Evolutionary conservation across 2,797 vertebrate genomes (phyloP).

Genomic region (Dallia pectoralis): DNA sequence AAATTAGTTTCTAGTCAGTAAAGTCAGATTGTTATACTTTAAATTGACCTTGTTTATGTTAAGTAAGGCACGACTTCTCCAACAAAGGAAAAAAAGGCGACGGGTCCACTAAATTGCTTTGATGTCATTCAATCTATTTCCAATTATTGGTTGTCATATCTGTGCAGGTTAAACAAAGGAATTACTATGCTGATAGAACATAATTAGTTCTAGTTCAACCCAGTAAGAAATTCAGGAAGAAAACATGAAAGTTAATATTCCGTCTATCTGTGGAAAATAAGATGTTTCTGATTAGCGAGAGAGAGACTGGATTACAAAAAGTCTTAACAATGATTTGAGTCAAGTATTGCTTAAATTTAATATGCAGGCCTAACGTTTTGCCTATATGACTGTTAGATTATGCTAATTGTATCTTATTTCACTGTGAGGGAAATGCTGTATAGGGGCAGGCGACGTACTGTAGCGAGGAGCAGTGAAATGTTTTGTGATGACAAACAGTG

Average conservation of each 20-base stretch:
- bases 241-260: background rate
- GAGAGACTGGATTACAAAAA: background rate
- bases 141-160: constrained; percentile 5
- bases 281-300: background rate
- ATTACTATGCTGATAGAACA: background rate
- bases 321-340: background rate
- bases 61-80: background rate
- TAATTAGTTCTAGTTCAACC: background rate
- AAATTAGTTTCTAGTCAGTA: constrained; percentile 33
- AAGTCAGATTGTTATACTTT: constrained; percentile 30
- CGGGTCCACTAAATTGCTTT: background rate
- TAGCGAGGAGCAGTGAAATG: background rate
- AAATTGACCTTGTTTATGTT: constrained; percentile 6
- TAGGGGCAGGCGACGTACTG: background rate
- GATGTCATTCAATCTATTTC: background rate
- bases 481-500: background rate
- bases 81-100: background rate
- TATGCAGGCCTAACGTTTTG: constrained; percentile 14
- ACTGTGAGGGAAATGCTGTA: background rate
- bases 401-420: background rate
- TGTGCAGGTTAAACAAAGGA: constrained; percentile 4
- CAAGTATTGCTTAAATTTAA: background rate
- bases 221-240: background rate
- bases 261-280: background rate
- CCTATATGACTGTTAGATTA: constrained; percentile 8